Percentiles rank a stretch among this genome's conserved stretches.
These are phyloP conservation scores for Piliocolobus tephrosceles DNA, from an alignment of 2,113 vertebrate species.

Conservation along the genomic window DNA sequence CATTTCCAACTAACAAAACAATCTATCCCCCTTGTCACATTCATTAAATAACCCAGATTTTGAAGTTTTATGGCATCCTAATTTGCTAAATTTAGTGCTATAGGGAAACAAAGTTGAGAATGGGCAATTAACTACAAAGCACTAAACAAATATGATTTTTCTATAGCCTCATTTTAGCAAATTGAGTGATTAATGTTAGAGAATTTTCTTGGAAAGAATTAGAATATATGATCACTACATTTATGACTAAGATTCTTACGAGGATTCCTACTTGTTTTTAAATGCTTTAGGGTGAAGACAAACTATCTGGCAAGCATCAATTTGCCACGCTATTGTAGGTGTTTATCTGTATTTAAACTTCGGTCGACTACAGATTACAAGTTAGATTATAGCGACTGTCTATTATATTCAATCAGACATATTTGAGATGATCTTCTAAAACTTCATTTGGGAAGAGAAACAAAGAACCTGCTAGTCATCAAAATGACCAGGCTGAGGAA, in stretches of 20 bases:
- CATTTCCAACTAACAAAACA: constrained; percentile 6
- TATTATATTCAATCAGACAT: background rate
- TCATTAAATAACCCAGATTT: constrained; percentile 15
- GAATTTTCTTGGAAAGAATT: constrained; percentile 26
- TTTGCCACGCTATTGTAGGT: background rate
- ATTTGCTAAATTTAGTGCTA: constrained; percentile 45
- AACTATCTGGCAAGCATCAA: background rate
- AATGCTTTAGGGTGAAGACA: background rate
- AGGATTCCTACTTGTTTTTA: background rate
- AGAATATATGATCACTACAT: background rate
- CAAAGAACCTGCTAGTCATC: background rate
- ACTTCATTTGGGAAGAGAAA: background rate
- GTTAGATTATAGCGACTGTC: background rate
- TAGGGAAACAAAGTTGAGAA: background rate
- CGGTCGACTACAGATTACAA: background rate
- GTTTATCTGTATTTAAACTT: background rate
- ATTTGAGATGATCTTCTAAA: background rate
- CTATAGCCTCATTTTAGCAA: background rate
- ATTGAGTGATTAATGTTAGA: background rate
- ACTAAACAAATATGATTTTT: constrained; percentile 29
- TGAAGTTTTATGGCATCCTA: background rate
- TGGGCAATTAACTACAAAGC: background rate
- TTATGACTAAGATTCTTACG: background rate
- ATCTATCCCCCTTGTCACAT: background rate
- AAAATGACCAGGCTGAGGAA: background rate